phyloP scores from a whole-genome alignment of 2,888 invertebrate genomes.

The Agrilus biguttatus region DNA sequence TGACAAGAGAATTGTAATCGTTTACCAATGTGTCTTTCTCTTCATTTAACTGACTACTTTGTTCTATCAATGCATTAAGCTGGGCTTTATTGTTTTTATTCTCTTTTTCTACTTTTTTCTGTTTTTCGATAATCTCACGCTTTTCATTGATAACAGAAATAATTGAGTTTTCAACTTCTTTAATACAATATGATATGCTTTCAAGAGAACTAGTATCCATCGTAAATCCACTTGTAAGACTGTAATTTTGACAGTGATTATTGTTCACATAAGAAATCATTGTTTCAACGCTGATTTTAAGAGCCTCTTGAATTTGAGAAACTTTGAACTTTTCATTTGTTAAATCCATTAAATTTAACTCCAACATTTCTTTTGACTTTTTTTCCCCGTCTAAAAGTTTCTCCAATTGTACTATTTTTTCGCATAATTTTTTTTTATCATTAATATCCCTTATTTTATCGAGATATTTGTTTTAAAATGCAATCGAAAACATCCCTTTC shows the following conservation, averaged over 20 bases:
- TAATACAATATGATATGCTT: not conserved
- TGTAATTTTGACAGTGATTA: too few species aligned
- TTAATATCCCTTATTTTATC: constrained; percentile 1
- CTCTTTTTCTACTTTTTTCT: constrained; percentile 12
- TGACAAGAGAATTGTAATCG: constrained; percentile 17
- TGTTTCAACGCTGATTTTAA: constrained; percentile 3
- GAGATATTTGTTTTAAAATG: constrained; percentile 3
- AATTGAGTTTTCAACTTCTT: constrained; percentile 12
- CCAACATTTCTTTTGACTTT: constrained; percentile 9
- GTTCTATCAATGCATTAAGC: constrained; percentile 16
- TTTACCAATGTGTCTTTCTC: constrained; percentile 12
- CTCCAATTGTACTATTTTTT: constrained; percentile 2
- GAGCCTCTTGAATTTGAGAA: constrained; percentile 1
- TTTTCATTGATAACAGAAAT: constrained; percentile 7
- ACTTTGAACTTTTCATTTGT: constrained; percentile 9
- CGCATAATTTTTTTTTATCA: constrained; percentile 2
- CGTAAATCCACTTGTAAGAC: too few species aligned
- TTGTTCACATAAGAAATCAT: too few species aligned
- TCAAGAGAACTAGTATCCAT: too few species aligned
- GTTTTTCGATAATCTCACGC: constrained; percentile 6
- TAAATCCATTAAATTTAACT: constrained; percentile 8
- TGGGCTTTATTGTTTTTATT: constrained; percentile 15
- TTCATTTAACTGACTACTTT: constrained; percentile 11
- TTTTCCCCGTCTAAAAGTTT: constrained; percentile 8
- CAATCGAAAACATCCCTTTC: constrained; percentile 3